Conservation (phyloP, 1,140 invertebrate genomes). For the Helicoverpa zea region DNA sequence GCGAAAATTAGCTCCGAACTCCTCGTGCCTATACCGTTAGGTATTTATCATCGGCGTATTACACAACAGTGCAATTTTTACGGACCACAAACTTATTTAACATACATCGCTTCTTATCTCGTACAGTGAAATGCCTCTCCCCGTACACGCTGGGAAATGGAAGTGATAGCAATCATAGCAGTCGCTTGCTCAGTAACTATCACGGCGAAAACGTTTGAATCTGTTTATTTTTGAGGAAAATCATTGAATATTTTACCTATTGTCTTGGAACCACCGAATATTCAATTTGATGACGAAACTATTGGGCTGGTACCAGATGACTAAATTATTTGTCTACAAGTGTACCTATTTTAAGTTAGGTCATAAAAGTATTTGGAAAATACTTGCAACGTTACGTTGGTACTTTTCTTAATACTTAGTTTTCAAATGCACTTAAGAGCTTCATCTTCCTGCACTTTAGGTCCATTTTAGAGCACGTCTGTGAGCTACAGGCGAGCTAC, state of each 20-base stretch:
- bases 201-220: not conserved
- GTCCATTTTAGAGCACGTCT: not conserved
- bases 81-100: not conserved
- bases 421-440: too few species aligned
- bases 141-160: not conserved
- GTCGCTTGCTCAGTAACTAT: not conserved
- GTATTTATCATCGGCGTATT: conserved; percentile 29
- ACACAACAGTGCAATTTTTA: conserved; percentile 36
- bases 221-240: conserved; percentile 16
- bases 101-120: conserved; percentile 27
- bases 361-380: too few species aligned
- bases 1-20: conserved; percentile 35
- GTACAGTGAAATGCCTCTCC: not conserved
- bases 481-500: not conserved
- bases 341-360: too few species aligned
- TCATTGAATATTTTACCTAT: conserved; percentile 28
- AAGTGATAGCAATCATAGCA: not conserved
- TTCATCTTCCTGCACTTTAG: not conserved
- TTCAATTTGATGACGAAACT: not conserved
- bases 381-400: too few species aligned
- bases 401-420: too few species aligned
- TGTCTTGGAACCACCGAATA: conserved; percentile 5
- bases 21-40: conserved; percentile 33
- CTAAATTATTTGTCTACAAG: too few species aligned
- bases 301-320: not conserved